A percentile compares a stretch with the other conserved stretches of the same genome.
phyloP scores from a whole-genome alignment of 1,140 invertebrate genomes.

The Drosophila arawakana region DNA sequence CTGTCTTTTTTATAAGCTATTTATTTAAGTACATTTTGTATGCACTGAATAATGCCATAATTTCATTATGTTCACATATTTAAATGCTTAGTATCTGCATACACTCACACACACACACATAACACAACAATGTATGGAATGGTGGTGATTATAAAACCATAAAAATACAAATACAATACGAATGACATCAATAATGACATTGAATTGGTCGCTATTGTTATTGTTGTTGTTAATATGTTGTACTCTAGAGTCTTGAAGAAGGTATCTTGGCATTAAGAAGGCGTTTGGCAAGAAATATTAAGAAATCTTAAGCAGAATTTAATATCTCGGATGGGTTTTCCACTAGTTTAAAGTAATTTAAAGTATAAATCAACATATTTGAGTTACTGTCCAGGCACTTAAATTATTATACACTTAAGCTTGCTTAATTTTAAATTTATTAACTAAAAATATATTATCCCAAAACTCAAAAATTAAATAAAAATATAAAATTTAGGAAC shows the following conservation, averaged over 20 bases:
- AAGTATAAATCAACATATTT: too few species aligned
- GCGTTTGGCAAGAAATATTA: neutral
- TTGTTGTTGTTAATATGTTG: slow-evolving; percentile 20
- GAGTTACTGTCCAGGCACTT: too few species aligned
- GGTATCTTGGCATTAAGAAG: neutral
- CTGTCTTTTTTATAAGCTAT: neutral
- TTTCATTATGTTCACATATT: slow-evolving; percentile 58
- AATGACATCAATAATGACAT: slow-evolving; percentile 82
- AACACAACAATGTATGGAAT: neutral
- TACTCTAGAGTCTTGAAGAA: slow-evolving; percentile 8
- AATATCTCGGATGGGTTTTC: too few species aligned
- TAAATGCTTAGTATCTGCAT: slow-evolving; percentile 29
- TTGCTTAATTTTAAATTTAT: too few species aligned
- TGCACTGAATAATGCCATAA: slow-evolving; percentile 50
- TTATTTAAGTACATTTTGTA: neutral
- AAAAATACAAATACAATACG: slow-evolving; percentile 57
- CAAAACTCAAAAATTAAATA: too few species aligned
- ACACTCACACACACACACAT: neutral
- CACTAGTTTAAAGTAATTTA: too few species aligned
- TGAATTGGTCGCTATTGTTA: slow-evolving; percentile 54
- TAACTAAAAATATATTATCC: too few species aligned
- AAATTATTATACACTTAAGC: too few species aligned
- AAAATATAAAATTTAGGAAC: too few species aligned
- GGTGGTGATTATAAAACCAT: slow-evolving; percentile 66
- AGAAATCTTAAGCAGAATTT: too few species aligned